Evolutionary conservation across 2,113 vertebrate species (phyloP).

Genomic region (Oxygymnocypris stewartii): DNA sequence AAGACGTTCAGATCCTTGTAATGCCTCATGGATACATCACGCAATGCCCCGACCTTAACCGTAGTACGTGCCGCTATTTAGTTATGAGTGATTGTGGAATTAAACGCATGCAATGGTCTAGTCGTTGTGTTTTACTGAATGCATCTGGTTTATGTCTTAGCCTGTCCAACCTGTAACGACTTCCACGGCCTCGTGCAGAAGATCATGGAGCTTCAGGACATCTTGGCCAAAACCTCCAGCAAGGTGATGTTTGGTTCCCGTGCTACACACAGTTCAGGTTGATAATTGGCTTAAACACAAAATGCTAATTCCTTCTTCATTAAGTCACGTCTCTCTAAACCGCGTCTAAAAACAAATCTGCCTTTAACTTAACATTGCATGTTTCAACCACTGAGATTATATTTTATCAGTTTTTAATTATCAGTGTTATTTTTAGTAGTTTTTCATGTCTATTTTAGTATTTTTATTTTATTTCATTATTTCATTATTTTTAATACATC

Average conservation of each 20-base stretch:
- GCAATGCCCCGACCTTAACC: slow-evolving; percentile 98
- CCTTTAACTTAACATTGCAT: too few relatives aligned
- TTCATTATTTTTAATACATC: too few relatives aligned
- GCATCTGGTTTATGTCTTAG: slow-evolving; percentile 66
- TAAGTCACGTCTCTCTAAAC: background rate
- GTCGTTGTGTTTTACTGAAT: background rate
- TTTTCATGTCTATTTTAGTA: too few relatives aligned
- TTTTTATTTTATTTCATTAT: too few relatives aligned
- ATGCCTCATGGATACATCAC: slow-evolving; percentile 98
- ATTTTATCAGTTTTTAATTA: too few relatives aligned
- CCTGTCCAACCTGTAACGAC: slow-evolving; percentile 97
- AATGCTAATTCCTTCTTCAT: background rate
- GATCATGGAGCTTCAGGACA: slow-evolving; percentile 98
- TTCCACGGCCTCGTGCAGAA: slow-evolving; percentile 99
- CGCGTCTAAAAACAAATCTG: background rate
- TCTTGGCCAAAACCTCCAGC: slow-evolving; percentile 95
- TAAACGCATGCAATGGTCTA: background rate
- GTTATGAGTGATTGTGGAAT: slow-evolving; percentile 5
- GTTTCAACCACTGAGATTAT: too few relatives aligned
- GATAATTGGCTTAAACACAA: background rate
- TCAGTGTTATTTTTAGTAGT: too few relatives aligned
- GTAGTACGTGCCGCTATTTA: slow-evolving; percentile 83
- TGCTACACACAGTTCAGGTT: background rate
- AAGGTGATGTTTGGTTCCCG: slow-evolving; percentile 77
- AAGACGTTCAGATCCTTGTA: slow-evolving; percentile 94